phyloP scores from a whole-genome alignment of 2,888 invertebrate genomes.

The Chrysopilus asiliformis region DNA sequence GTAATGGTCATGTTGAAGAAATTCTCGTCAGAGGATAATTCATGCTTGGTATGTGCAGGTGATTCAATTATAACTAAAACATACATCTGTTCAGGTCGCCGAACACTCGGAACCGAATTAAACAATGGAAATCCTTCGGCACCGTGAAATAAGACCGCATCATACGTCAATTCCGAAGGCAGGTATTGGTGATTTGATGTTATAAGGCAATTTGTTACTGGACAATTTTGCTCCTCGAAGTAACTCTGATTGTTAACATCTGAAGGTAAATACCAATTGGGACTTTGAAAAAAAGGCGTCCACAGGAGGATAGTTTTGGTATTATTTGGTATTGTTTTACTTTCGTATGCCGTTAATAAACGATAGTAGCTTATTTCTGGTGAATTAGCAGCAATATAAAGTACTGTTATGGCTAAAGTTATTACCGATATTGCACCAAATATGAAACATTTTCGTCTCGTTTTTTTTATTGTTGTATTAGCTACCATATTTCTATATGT shows the following conservation, averaged over 20 bases:
- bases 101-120: constrained; percentile 27
- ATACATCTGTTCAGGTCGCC: constrained; percentile 37
- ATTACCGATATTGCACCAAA: not conserved
- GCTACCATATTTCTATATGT: too few relatives aligned
- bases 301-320: constrained; percentile 26
- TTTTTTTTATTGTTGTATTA: not conserved
- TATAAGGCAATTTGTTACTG: constrained; percentile 36
- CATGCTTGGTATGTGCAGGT: constrained; percentile 31
- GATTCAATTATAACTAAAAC: constrained; percentile 39
- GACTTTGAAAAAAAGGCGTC: constrained; percentile 27
- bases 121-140: constrained; percentile 30
- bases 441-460: not conserved
- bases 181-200: constrained; percentile 30
- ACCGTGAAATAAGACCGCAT: constrained; percentile 42
- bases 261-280: constrained; percentile 22
- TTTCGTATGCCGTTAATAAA: not conserved
- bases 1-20: constrained; percentile 47
- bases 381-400: too few relatives aligned
- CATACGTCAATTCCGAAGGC: constrained; percentile 32
- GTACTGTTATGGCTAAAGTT: not conserved
- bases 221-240: constrained; percentile 23
- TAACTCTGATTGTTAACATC: not conserved
- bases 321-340: constrained; percentile 2
- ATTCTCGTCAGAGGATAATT: constrained; percentile 24
- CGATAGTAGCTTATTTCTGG: constrained; percentile 2